A percentile compares a stretch with the other conserved stretches of the same genome.
phyloP scores from a whole-genome alignment of 2,888 invertebrate genomes.

The Tenthredo scrophulariae region DNA sequence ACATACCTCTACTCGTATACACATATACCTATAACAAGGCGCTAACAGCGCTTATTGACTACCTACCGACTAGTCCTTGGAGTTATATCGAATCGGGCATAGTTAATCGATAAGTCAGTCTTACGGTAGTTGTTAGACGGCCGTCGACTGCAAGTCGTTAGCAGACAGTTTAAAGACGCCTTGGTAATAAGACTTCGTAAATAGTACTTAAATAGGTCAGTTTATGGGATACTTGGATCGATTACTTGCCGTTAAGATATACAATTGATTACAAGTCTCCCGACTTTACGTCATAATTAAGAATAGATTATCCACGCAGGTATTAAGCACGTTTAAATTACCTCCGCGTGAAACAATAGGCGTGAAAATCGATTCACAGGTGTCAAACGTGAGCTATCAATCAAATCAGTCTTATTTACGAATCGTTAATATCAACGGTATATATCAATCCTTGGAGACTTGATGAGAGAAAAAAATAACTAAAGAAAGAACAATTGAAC shows the following conservation, averaged over 20 bases:
- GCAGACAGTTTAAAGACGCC: slow-evolving; percentile 10
- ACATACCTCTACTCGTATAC: not conserved
- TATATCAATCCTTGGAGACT: not conserved
- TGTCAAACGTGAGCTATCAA: not conserved
- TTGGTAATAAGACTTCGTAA: not conserved
- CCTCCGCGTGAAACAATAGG: not conserved
- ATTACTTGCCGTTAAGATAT: not conserved
- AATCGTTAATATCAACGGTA: not conserved
- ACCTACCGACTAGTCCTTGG: slow-evolving; percentile 10
- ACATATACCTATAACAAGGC: slow-evolving; percentile 23
- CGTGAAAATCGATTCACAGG: not conserved
- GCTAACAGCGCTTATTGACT: slow-evolving; percentile 49
- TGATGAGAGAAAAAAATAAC: not conserved
- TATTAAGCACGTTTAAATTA: not conserved
- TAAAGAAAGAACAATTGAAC: not conserved
- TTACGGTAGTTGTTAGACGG: slow-evolving; percentile 31
- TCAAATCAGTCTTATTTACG: not conserved
- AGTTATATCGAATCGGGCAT: slow-evolving; percentile 39
- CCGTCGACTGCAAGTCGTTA: slow-evolving; percentile 38
- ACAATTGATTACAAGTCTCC: slow-evolving; percentile 20
- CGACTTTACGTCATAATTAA: not conserved
- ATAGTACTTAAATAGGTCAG: slow-evolving; percentile 40
- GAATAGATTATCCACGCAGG: not conserved
- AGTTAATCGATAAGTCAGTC: slow-evolving; percentile 47
- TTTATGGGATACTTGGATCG: slow-evolving; percentile 7